Conservation (phyloP, 2,113 vertebrate species). For the Psittacula cyanocephala region DNA sequence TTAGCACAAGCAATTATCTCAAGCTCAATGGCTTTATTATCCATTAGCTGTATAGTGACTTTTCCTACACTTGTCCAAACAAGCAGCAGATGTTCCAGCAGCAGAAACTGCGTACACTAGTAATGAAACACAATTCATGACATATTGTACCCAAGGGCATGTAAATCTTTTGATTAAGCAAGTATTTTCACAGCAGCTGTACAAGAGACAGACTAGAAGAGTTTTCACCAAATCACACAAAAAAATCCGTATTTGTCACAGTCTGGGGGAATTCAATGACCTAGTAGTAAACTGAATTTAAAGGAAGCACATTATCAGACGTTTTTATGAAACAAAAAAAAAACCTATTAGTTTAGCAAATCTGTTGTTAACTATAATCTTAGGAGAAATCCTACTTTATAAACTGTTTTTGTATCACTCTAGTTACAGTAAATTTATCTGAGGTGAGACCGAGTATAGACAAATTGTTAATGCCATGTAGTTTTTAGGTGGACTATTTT, state of each 20-base stretch:
- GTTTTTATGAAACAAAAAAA: neutral
- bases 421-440: neutral
- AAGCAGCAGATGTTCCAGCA: constrained; percentile 8
- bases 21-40: constrained; percentile 42
- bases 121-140: constrained; percentile 35
- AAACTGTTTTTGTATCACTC: neutral
- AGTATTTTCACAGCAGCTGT: constrained; percentile 2
- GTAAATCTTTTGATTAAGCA: constrained; percentile 44
- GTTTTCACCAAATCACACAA: neutral
- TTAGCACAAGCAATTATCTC: constrained; percentile 10
- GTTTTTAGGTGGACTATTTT: neutral
- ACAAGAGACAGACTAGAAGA: neutral
- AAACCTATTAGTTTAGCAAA: neutral
- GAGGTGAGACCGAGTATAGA: neutral
- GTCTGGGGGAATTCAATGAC: neutral
- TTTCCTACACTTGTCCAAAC: constrained; percentile 32
- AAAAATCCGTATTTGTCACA: neutral
- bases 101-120: neutral
- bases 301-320: neutral
- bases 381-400: neutral
- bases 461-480: neutral
- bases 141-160: constrained; percentile 37
- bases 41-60: neutral
- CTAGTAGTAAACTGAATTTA: neutral
- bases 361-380: neutral